Evolutionary conservation across 1,140 invertebrate genomes (phyloP), one percentile per base, ranked within the genome.

Genomic region (Calycopis cecrops): DNA sequence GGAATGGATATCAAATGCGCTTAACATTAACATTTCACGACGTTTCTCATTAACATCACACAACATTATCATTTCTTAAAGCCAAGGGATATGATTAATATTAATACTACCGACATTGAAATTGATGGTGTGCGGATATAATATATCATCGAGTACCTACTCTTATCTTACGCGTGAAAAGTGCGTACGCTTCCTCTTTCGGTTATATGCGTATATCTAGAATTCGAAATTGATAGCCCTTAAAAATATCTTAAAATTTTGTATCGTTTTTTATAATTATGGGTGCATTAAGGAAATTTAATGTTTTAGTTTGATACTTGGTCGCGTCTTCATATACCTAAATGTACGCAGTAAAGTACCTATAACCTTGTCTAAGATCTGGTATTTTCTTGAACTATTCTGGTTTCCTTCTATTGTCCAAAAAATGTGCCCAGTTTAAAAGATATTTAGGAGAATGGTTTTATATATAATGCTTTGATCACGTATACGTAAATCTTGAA

Each of bases 91-190:
- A 17, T 44, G 17, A 17, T 4, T 44, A 40, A 40, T 40, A 40
- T 40, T 14, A 28, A 28, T 28, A n/a, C n/a, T n/a, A 37, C 9
- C n/a, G 35, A 9, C 35, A 12, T 44, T 44, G 14, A 17, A 44
- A 44, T 44, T 44, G 40, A 44, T 44, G 40, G 17, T 9, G 40
- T 9, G 40, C 40, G 40, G 17, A 44, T 44, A 44, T 44, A 16
- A 44, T 44, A 16, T 44, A 44, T 44, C 40, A 44, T 17, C 12
- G 21, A 28, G 21, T 28, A 28, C 21, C n/a, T 16, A 9, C 14
- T 44, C 12, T 44, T 44, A 44, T 44, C 40, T 44, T 9, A 16
- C 14, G 40, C 40, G 16, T 44, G 40, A 44, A 44, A 44, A 44
- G 40, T 44, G 40, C 17, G 40, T 12, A 16, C 14, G 4, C 7